A percentile compares a stretch with the other conserved stretches of the same genome.
These are phyloP conservation scores for Pseudomugil gertrudae DNA, from an alignment of 2,797 vertebrate species.

Conservation along the genomic window DNA sequence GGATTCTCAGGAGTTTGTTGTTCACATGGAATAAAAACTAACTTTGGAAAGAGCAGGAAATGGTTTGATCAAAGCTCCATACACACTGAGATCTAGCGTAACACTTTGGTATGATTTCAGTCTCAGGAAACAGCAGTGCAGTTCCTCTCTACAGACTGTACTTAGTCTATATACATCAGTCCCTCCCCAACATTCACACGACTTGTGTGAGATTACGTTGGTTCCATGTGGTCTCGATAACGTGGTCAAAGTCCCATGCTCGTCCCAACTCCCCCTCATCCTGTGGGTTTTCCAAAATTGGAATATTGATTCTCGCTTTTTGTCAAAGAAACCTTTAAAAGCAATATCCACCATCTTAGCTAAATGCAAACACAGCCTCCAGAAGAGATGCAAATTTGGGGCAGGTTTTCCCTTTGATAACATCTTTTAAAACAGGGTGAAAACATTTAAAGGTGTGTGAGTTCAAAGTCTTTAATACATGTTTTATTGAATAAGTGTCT, in stretches of 20 bases:
- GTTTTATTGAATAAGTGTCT: constrained; percentile 72
- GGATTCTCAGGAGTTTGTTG: constrained; percentile 15
- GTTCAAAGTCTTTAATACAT: constrained; percentile 67
- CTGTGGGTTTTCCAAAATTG: constrained; percentile 65
- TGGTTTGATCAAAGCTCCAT: constrained; percentile 49
- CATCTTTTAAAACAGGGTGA: constrained; percentile 75
- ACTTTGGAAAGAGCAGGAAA: constrained; percentile 40
- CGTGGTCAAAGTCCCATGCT: constrained; percentile 22
- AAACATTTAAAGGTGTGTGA: constrained; percentile 73
- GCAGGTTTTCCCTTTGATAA: constrained; percentile 71
- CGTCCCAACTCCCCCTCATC: constrained; percentile 25
- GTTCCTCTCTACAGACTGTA: constrained; percentile 20
- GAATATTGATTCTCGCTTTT: constrained; percentile 67
- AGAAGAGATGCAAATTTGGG: constrained; percentile 52
- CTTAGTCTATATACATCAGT: constrained; percentile 50
- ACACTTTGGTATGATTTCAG: constrained; percentile 49
- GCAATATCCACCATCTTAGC: constrained; percentile 75
- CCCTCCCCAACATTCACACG: constrained; percentile 34
- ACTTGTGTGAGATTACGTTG: constrained; percentile 46
- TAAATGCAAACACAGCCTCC: constrained; percentile 67
- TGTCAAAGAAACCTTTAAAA: constrained; percentile 45
- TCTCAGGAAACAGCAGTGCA: constrained; percentile 45
- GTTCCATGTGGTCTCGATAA: constrained; percentile 60
- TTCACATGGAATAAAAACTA: constrained; percentile 48
- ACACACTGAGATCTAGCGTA: constrained; percentile 43